These are phyloP conservation scores for Sus cebifrons DNA, from an alignment of 2,797 vertebrate species.

Conservation along the genomic window DNA sequence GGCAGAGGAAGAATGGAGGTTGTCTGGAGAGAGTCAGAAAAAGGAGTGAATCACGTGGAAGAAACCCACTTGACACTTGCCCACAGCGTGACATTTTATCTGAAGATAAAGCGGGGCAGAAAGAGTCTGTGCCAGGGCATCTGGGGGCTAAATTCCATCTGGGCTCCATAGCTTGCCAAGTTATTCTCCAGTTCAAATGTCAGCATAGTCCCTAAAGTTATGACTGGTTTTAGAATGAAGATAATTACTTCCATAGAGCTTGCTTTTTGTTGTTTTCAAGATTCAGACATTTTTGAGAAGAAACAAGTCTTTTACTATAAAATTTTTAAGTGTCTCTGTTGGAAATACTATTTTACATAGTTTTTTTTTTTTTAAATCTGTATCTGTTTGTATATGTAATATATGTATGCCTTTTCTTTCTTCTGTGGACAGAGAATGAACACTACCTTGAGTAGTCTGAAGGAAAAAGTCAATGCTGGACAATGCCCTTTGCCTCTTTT, in stretches of 20 bases:
- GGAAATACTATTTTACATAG: not conserved
- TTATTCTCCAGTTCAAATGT: not conserved
- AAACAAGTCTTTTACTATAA: constrained; percentile 44
- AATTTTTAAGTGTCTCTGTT: not conserved
- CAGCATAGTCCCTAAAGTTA: not conserved
- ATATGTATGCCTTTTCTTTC: not conserved
- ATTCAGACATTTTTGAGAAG: constrained; percentile 15
- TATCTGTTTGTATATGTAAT: constrained; percentile 8
- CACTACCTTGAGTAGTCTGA: constrained; percentile 94
- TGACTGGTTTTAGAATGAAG: not conserved
- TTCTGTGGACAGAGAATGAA: constrained; percentile 95
- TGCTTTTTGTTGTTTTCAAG: not conserved
- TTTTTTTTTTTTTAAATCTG: not conserved
- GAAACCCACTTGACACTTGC: not conserved
- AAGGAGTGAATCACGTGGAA: not conserved
- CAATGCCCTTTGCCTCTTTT: constrained; percentile 97
- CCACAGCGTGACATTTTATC: not conserved
- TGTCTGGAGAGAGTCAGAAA: not conserved
- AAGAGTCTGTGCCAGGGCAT: not conserved
- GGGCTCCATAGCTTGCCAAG: not conserved
- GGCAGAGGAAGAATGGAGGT: not conserved
- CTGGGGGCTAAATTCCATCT: not conserved
- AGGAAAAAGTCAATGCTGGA: constrained; percentile 93
- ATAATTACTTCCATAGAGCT: not conserved
- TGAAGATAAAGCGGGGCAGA: not conserved